Evolutionary conservation across 2,113 vertebrate genomes (phyloP).

Genomic region (Marmota monax): DNA sequence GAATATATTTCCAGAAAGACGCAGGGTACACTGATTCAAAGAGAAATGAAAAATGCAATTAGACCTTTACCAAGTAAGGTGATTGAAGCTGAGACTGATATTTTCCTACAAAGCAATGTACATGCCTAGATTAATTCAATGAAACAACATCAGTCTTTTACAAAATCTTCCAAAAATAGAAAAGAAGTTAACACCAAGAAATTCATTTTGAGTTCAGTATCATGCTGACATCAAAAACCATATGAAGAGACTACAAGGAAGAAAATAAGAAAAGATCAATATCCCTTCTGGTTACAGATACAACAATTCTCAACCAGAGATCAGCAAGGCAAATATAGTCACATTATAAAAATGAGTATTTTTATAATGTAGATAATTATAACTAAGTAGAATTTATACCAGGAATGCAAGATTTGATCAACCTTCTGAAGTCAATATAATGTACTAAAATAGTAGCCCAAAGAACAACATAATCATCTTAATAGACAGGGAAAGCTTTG

Average conservation of each 20-base stretch:
- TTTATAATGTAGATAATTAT: no score
- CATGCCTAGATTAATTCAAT: background rate
- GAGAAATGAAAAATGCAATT: no score
- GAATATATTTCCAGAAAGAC: background rate
- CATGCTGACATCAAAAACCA: background rate
- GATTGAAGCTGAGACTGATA: background rate
- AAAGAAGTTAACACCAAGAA: background rate
- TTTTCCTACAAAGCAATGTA: background rate
- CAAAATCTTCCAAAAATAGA: background rate
- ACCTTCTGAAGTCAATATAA: background rate
- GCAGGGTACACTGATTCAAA: background rate
- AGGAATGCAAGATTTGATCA: background rate
- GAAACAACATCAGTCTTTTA: background rate
- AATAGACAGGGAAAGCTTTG: background rate
- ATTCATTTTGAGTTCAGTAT: background rate
- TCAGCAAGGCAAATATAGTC: background rate
- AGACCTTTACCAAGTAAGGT: no score
- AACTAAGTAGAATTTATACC: background rate
- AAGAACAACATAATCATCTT: background rate
- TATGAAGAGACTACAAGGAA: background rate
- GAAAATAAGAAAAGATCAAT: background rate
- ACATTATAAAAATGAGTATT: background rate
- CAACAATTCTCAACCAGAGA: background rate
- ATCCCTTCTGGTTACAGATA: background rate
- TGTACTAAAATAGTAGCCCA: background rate